These are phyloP conservation scores for Dendrophyllia cribrosa DNA, from an alignment of 64 coral and sea anemone species.

Conservation along the genomic window DNA sequence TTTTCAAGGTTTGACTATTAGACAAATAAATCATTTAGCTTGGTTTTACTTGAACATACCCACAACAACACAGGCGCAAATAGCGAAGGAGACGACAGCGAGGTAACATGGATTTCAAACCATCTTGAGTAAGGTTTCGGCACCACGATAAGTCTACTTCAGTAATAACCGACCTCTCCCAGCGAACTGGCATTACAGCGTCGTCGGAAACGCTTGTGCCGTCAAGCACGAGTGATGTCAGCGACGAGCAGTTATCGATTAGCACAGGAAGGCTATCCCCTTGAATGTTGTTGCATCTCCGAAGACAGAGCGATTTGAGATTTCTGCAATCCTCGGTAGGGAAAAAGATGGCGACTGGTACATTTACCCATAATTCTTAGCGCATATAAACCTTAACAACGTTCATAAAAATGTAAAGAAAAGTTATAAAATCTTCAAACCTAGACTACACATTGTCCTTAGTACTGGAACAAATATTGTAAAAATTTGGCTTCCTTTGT, in stretches of 20 bases:
- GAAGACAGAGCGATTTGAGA: conserved; percentile 71
- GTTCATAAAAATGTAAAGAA: too few species aligned
- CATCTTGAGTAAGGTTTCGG: conserved; percentile 69
- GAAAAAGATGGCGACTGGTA: too few species aligned
- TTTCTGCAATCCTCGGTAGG: conserved; percentile 9
- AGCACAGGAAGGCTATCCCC: conserved; percentile 70
- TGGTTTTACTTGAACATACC: conserved; percentile 16
- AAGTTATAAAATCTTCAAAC: too few species aligned
- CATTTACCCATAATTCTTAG: too few species aligned
- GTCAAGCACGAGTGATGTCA: conserved; percentile 81
- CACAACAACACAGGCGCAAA: conserved; percentile 85
- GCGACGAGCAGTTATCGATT: conserved; percentile 44
- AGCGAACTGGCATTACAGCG: conserved; percentile 44
- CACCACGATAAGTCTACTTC: conserved; percentile 96
- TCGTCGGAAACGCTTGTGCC: conserved; percentile 69
- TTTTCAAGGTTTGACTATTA: too few species aligned
- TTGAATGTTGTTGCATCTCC: conserved; percentile 75
- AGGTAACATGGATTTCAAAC: conserved; percentile 73
- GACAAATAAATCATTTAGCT: too few species aligned
- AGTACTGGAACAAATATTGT: too few species aligned
- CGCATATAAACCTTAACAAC: too few species aligned
- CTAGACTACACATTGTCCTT: too few species aligned
- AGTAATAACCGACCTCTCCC: conserved; percentile 61
- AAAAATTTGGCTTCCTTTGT: too few species aligned
- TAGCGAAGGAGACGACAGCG: conserved; percentile 68